These are phyloP conservation scores for Phalacrocorax carbo DNA, from an alignment of 2,113 vertebrate species.

Conservation along the genomic window DNA sequence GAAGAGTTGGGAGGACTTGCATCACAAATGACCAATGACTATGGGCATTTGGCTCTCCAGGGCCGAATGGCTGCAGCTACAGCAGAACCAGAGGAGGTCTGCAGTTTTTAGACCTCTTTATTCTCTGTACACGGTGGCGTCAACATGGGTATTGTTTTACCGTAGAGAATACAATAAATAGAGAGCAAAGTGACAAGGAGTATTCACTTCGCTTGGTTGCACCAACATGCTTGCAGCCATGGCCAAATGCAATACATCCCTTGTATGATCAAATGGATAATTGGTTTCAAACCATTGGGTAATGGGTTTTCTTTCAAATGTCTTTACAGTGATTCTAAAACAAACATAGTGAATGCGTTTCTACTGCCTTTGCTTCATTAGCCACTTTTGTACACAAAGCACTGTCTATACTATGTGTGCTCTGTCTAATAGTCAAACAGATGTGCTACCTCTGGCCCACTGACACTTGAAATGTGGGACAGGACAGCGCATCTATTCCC, in stretches of 20 bases:
- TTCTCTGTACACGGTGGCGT: background rate
- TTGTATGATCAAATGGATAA: background rate
- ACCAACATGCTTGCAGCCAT: background rate
- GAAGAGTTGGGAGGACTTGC: conserved; percentile 96
- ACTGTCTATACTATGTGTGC: background rate
- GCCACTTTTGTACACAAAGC: background rate
- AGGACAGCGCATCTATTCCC: background rate
- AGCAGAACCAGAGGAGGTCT: conserved; percentile 95
- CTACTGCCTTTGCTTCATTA: background rate
- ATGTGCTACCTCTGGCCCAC: background rate
- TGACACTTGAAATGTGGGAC: background rate
- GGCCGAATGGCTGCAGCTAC: conserved; percentile 94
- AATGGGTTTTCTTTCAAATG: background rate
- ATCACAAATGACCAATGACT: conserved; percentile 97
- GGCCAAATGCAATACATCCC: background rate
- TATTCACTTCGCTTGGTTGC: background rate
- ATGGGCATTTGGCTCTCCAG: conserved; percentile 93
- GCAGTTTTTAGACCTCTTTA: conserved; percentile 54
- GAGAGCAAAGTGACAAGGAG: background rate
- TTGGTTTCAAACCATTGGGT: background rate
- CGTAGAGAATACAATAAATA: background rate
- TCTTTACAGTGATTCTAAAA: background rate
- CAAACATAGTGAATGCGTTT: background rate
- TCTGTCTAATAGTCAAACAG: background rate
- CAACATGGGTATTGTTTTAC: background rate